Evolutionary conservation across 2,113 vertebrate species (phyloP), one percentile per base, ranked within the genome.

Genomic region (Microcebus jonahi): DNA sequence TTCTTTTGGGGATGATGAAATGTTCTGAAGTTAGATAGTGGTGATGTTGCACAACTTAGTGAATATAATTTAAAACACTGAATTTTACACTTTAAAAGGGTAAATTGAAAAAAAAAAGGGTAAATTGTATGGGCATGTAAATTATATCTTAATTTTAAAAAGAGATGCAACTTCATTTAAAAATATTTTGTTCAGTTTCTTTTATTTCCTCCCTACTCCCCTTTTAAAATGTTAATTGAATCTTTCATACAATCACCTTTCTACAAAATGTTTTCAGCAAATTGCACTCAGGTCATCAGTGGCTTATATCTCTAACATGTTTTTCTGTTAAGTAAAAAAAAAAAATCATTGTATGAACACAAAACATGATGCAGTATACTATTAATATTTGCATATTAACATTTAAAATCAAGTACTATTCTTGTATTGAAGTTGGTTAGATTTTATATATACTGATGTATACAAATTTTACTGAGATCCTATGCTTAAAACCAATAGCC

Each of bases 331-430:
- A 88, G n/a, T 20, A 84, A 93, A 87, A 81, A 84, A 42, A 84
- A 93, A 87, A 91, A 92, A 95, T 85, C 53, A 50, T 55, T 75
- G 92, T 63, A 71, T 91, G 45, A 86, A 97, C 57, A 94, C n/a
- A 96, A 93, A 75, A 83, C 59, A 95, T 42, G 34, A 93, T 96
- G 91, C 27, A 84, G 29, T 73, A 34, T 89, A 68, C 11, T 34
- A 34, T 94, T 96, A 95, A 96, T 88, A 93, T 82, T 77, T 97
- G 83, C 87, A 95, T 93, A 95, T 86, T 94, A 97, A 89, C 91
- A 93, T 92, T 94, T 95, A 84, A 94, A 97, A 97, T 88, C 73
- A 97, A 95, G 75, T 96, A 73, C 94, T 94, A 91, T 70, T n/a
- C 48, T 89, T 97, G 71, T 86, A 88, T 70, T 93, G 70, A 97